Evolutionary conservation across 2,797 vertebrate genomes (phyloP).

Genomic region (Hypotaenidia okinawae): DNA sequence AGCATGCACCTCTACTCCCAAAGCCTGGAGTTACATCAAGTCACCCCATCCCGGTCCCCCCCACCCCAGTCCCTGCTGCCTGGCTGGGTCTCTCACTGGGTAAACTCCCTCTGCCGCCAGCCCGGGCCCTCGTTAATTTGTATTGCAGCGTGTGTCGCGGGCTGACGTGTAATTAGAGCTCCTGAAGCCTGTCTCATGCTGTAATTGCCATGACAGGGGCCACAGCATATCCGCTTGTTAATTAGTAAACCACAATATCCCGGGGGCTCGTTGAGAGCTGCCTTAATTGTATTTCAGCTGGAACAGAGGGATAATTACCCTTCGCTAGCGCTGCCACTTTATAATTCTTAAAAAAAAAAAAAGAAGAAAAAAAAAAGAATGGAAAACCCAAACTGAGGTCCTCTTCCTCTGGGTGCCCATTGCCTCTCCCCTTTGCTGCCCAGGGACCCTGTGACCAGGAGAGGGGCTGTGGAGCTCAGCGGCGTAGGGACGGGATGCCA

Average conservation of each 20-base stretch:
- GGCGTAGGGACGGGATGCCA: background rate
- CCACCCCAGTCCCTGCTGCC: background rate
- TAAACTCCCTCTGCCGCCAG: conserved; percentile 40
- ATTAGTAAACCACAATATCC: conserved; percentile 85
- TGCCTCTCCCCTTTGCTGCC: background rate
- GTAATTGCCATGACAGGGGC: conserved; percentile 80
- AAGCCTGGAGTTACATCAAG: background rate
- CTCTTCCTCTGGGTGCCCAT: background rate
- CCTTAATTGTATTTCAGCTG: conserved; percentile 82
- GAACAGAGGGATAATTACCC: conserved; percentile 80
- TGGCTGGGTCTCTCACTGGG: conserved; percentile 22
- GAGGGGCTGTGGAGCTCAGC: background rate
- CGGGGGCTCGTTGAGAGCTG: conserved; percentile 72
- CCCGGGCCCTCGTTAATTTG: conserved; percentile 66
- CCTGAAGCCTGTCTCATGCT: conserved; percentile 74
- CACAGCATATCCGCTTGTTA: conserved; percentile 82
- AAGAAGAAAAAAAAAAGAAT: background rate
- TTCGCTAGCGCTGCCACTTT: conserved; percentile 73
- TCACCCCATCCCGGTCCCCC: background rate
- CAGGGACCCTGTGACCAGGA: background rate
- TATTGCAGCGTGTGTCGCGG: conserved; percentile 57
- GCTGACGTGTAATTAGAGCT: conserved; percentile 72
- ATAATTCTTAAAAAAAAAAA: conserved; percentile 58
- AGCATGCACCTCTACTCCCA: accelerated
- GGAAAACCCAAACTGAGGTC: background rate